These are phyloP conservation scores for Falco columbarius DNA, from an alignment of 2,797 vertebrate genomes.

Conservation along the genomic window DNA sequence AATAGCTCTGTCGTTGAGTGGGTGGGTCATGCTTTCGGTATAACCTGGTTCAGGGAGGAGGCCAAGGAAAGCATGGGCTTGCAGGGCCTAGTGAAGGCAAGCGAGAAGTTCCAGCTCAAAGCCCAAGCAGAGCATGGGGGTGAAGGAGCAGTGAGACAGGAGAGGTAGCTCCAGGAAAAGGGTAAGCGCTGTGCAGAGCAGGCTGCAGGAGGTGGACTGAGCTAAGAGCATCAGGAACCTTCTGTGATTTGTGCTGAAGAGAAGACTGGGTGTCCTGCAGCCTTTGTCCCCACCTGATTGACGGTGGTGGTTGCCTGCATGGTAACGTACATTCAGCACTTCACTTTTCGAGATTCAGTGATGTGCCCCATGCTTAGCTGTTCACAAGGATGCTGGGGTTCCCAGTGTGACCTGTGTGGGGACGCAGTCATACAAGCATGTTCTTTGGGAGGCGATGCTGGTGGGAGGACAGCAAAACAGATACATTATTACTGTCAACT, in stretches of 20 bases:
- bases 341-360: neutral
- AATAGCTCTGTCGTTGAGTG: neutral
- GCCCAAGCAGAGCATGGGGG: neutral
- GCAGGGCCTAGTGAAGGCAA: neutral
- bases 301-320: neutral
- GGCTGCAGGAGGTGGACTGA: neutral
- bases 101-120: neutral
- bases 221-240: neutral
- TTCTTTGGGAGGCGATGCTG: neutral
- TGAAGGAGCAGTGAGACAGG: neutral
- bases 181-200: neutral
- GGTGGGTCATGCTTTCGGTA: neutral
- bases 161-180: neutral
- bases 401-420: neutral
- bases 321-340: fast-evolving
- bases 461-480: neutral
- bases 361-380: fast-evolving
- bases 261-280: neutral
- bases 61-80: neutral
- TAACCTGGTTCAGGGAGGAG: neutral
- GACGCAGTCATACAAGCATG: neutral
- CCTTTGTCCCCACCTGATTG: neutral
- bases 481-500: neutral
- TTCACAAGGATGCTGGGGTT: neutral
- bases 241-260: neutral